phyloP scores from a whole-genome alignment of 2,888 invertebrate genomes.

The Megamerina dolium region DNA sequence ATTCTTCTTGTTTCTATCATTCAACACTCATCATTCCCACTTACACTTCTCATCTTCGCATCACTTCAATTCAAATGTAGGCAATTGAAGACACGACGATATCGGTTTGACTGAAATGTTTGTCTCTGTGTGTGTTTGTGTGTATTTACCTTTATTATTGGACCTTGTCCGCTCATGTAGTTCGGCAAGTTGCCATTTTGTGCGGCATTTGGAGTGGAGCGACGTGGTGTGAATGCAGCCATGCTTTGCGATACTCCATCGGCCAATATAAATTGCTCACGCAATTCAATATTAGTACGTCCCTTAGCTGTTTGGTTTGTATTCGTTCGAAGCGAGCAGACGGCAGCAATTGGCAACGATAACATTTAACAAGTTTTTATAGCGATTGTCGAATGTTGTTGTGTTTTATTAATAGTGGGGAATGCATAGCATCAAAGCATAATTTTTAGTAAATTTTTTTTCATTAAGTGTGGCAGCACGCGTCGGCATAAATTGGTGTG shows the following conservation, averaged over 20 bases:
- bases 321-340: not conserved
- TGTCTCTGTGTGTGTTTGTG: no score
- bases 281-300: constrained; percentile 98
- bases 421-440: no score
- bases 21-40: no score
- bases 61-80: no score
- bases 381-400: constrained; percentile 5
- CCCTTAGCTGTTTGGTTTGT: constrained; percentile 77
- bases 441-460: no score
- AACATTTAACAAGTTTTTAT: constrained; percentile 10
- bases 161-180: constrained; percentile 62
- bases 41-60: no score
- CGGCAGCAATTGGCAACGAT: not conserved
- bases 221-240: constrained; percentile 96
- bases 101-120: no score
- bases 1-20: no score
- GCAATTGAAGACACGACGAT: no score
- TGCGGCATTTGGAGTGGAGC: constrained; percentile 73
- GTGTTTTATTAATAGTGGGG: no score
- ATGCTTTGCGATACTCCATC: constrained; percentile 98
- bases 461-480: no score
- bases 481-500: no score
- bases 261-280: constrained; percentile 98
- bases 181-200: constrained; percentile 53
- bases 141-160: constrained; percentile 85